Evolutionary conservation across 1,140 invertebrate species (phyloP), one percentile per base, ranked within the genome.

Genomic region (honey bee (Apis mellifera)): DNA sequence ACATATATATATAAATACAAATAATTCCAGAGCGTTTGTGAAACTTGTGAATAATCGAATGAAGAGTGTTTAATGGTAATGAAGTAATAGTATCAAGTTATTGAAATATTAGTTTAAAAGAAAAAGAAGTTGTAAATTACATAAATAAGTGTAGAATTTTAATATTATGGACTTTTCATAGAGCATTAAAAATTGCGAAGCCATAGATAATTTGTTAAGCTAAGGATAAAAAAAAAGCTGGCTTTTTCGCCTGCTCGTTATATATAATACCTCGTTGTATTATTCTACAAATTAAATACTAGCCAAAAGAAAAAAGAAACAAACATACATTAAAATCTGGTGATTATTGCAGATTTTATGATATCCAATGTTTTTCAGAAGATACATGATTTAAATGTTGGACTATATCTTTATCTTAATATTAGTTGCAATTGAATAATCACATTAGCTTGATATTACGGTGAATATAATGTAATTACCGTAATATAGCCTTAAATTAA

Each of bases 201-300:
- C 62, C 72, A 86, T 84, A 86, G 78, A 77, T 74, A 84, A 82
- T 82, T 84, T 86, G 76, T 84, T 86, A 86, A 86, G 86, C 62
- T 52, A 86, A 84, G 57, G 77, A n/a, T 59, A 75, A 55, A 78
- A 42, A 78, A 42, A 48, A 70, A 74, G 64, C 77, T 65, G 75
- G 83, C 73, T 78, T 50, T 85, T 76, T 48, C 52, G 60, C 54
- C 59, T n/a, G 68, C 76, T 87, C 60, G 23, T 88, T 84, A 83
- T 68, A 78, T 86, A 88, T 66, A 68, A 89, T 91, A 91, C 89
- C 91, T 91, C 90, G 89, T 91, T 92, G 89, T 89, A 90, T 90
- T 87, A 89, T 86, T 89, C 77, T 89, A 88, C 59, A 72, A 85
- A 88, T 82, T 84, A 86, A 87, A 86, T 89, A 89, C 81, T 89